Conservation (phyloP, 1,140 invertebrate genomes). For the Delia radicum region DNA sequence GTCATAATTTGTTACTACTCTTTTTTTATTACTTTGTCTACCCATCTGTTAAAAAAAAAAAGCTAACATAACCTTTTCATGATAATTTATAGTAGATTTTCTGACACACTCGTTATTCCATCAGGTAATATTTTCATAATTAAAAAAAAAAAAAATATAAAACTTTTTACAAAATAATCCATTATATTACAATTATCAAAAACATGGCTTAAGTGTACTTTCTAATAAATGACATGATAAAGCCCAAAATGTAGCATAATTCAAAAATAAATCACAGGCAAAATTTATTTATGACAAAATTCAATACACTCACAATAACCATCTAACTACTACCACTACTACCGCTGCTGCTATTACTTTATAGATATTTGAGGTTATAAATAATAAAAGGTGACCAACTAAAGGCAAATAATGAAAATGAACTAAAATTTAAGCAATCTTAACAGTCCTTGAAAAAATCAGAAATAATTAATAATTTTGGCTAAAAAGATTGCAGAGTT, state of each 20-base stretch:
- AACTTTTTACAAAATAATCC: not conserved
- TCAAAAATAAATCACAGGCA: not conserved
- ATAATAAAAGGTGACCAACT: too few relatives aligned
- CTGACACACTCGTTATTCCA: not conserved
- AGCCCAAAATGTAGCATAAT: not conserved
- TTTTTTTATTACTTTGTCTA: not conserved
- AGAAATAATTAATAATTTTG: too few relatives aligned
- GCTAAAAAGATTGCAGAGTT: too few relatives aligned
- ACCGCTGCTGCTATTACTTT: too few relatives aligned
- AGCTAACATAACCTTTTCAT: too few relatives aligned
- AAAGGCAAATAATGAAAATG: too few relatives aligned
- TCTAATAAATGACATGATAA: constrained; percentile 1
- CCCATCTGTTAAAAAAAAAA: too few relatives aligned
- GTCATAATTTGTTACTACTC: not conserved
- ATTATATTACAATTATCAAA: not conserved
- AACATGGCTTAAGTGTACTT: not conserved
- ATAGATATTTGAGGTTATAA: too few relatives aligned
- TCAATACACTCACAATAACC: not conserved
- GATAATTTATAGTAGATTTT: not conserved
- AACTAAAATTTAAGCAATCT: too few relatives aligned
- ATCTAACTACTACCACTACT: too few relatives aligned
- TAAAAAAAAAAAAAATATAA: not conserved
- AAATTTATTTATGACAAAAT: not conserved
- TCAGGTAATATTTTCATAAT: not conserved
- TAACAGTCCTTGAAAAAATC: too few relatives aligned